These are phyloP conservation scores for Plebejus melissa DNA, from an alignment of 2,888 invertebrate species.

Conservation along the genomic window DNA sequence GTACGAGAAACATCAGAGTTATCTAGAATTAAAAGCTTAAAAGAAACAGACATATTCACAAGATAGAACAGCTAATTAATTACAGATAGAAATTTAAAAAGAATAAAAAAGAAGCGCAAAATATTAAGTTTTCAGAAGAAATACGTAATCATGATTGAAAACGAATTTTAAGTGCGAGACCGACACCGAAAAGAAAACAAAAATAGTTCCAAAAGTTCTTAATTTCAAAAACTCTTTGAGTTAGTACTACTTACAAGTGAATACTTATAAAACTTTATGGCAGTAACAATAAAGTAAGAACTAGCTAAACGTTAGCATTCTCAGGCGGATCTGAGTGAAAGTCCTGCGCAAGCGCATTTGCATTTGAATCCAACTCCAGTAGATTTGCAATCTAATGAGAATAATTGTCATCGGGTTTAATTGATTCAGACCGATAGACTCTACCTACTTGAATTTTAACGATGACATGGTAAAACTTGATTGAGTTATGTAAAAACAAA, in stretches of 20 bases:
- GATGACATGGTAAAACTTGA: neutral
- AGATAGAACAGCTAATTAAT: neutral
- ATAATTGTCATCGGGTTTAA: constrained; percentile 24
- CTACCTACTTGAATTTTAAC: neutral
- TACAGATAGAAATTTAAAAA: no score
- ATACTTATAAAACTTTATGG: no score
- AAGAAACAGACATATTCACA: neutral
- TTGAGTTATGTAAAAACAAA: constrained; percentile 1
- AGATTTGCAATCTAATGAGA: constrained; percentile 29
- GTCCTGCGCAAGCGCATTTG: constrained; percentile 37
- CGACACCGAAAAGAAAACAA: no score
- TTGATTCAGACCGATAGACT: constrained; percentile 3
- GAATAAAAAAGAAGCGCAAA: no score
- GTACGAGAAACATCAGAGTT: neutral
- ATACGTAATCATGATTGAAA: no score
- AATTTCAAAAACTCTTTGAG: neutral
- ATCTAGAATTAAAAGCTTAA: neutral
- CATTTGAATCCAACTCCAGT: constrained; percentile 27
- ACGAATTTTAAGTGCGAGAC: no score
- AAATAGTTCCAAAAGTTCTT: neutral
- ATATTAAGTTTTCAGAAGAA: no score
- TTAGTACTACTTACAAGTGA: neutral
- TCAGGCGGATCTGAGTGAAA: constrained; percentile 51
- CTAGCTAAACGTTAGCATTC: constrained; percentile 32
- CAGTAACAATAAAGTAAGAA: neutral